Conservation (phyloP, 2,113 vertebrate species). For the Petroica traversi region DNA sequence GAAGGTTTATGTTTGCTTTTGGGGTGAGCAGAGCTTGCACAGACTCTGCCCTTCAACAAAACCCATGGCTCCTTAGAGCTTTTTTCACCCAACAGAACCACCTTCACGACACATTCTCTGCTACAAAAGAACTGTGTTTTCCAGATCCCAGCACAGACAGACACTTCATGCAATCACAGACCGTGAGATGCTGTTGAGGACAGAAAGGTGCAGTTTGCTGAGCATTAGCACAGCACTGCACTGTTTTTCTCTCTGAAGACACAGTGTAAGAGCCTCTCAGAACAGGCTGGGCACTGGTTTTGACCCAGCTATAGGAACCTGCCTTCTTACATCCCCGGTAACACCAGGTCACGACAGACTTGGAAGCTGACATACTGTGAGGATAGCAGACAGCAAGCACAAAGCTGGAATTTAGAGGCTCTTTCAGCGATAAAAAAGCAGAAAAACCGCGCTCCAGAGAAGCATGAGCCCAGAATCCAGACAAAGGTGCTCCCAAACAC, state of each 20-base stretch:
- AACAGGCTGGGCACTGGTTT: neutral
- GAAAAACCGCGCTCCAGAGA: neutral
- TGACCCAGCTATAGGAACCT: neutral
- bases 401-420: neutral
- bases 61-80: neutral
- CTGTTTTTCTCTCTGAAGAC: neutral
- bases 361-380: neutral
- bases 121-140: neutral
- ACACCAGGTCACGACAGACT: neutral
- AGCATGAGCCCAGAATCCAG: neutral
- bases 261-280: neutral
- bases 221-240: neutral
- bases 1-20: slow-evolving; percentile 25
- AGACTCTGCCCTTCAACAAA: neutral
- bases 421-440: neutral
- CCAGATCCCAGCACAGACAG: neutral
- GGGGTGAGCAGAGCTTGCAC: neutral
- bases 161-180: neutral
- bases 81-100: neutral
- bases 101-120: neutral
- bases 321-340: neutral
- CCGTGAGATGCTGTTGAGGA: neutral
- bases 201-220: neutral
- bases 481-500: neutral
- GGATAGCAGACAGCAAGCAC: neutral